Conservation (phyloP, 2,888 invertebrate genomes). For the Hofmannophila pseudospretella region DNA sequence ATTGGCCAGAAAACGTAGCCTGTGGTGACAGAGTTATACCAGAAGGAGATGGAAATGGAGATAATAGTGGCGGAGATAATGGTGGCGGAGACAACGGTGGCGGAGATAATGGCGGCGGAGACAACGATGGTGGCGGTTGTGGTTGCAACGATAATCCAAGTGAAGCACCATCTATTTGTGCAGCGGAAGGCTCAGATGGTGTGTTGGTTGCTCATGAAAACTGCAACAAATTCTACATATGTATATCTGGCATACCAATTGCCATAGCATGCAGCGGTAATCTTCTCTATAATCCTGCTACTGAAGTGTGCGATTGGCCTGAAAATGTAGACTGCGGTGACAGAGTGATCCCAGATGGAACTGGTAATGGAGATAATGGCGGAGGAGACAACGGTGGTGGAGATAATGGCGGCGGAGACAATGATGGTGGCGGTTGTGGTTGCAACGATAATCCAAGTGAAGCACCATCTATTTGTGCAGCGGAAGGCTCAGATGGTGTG, state of each 20-base stretch:
- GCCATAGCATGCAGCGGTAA: conserved; percentile 19
- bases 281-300: conserved; percentile 26
- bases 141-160: conserved; percentile 11
- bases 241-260: conserved; percentile 26
- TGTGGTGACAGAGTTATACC: conserved; percentile 29
- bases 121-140: not conserved
- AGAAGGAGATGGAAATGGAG: conserved; percentile 6
- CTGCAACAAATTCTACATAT: conserved; percentile 38
- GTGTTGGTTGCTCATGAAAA: conserved; percentile 26
- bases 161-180: conserved; percentile 17
- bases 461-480: conserved; percentile 16
- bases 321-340: conserved; percentile 29
- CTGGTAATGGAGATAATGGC: conserved; percentile 20
- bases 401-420: conserved; percentile 4
- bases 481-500: conserved; percentile 24
- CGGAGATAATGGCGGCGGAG: conserved; percentile 1
- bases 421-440: conserved; percentile 7
- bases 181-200: conserved; percentile 15
- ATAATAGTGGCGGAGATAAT: conserved; percentile 3
- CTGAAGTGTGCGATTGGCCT: conserved; percentile 31
- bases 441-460: conserved; percentile 14
- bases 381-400: conserved; percentile 3
- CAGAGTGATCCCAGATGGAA: conserved; percentile 17
- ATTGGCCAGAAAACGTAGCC: conserved; percentile 35
- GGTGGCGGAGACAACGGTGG: conserved; percentile 6